These are phyloP conservation scores for Psilopsiagon aurifrons DNA, from an alignment of 2,113 vertebrate species.

Conservation along the genomic window DNA sequence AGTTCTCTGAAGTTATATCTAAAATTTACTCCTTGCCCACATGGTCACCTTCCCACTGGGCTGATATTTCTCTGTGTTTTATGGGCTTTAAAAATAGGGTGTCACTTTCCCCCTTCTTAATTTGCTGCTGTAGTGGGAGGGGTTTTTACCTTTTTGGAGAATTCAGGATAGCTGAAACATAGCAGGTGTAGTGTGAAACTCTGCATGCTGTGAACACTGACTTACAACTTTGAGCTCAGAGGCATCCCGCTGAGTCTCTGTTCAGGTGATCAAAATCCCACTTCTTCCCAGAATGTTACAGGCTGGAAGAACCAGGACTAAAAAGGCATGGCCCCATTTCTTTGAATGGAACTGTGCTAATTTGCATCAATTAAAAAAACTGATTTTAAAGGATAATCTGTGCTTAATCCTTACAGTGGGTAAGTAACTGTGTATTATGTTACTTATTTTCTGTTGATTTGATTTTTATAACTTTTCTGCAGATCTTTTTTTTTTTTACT, in stretches of 20 bases:
- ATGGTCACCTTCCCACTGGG: not conserved
- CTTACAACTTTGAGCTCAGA: not conserved
- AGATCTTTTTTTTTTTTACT: not conserved
- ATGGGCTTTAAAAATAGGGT: conserved; percentile 9
- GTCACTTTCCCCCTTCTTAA: not conserved
- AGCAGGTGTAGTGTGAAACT: conserved; percentile 36
- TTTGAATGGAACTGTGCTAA: not conserved
- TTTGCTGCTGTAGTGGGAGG: not conserved
- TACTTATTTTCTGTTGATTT: not conserved
- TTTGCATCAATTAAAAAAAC: not conserved
- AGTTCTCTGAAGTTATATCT: not conserved
- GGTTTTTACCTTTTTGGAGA: not conserved
- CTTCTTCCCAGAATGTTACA: not conserved
- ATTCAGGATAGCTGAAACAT: not conserved
- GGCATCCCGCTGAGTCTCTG: conserved; percentile 7
- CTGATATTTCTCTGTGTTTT: conserved; percentile 1
- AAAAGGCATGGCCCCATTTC: not conserved
- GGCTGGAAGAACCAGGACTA: not conserved
- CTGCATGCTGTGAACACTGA: conserved; percentile 1
- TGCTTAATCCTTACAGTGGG: not conserved
- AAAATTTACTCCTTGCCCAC: not conserved
- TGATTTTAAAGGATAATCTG: not conserved
- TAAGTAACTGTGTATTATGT: not conserved
- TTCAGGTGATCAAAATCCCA: conserved; percentile 28
- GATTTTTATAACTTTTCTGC: not conserved